Percentiles rank a stretch among this genome's conserved stretches.
Evolutionary conservation across 2,888 invertebrate species (phyloP).

Genomic region (Macrosiphum euphorbiae): DNA sequence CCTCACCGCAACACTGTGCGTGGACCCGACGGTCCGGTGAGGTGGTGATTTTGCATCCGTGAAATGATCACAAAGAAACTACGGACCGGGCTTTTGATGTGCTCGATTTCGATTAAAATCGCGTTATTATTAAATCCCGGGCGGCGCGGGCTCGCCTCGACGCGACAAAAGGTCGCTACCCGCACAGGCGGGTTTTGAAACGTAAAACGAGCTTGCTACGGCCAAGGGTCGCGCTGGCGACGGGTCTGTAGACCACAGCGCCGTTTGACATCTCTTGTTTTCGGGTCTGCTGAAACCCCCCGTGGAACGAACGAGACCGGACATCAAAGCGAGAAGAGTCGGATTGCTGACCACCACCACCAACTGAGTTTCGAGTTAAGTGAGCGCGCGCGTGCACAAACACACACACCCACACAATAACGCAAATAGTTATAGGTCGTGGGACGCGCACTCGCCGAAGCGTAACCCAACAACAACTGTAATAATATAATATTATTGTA

Average conservation of each 20-base stretch:
- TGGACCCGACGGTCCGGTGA: not conserved
- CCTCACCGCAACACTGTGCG: no score
- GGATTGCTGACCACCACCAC: conserved; percentile 46
- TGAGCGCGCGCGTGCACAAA: not conserved
- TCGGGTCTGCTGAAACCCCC: not conserved
- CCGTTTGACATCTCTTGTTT: conserved; percentile 50
- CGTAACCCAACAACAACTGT: not conserved
- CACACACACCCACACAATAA: not conserved
- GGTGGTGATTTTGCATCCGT: conserved; percentile 51
- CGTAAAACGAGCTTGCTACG: conserved; percentile 45
- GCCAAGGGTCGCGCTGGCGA: not conserved
- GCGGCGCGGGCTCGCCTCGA: not conserved
- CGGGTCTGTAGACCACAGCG: conserved; percentile 37
- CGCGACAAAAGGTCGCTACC: conserved; percentile 49
- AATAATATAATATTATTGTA: not conserved
- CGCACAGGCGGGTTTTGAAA: conserved; percentile 37
- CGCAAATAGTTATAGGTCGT: not conserved
- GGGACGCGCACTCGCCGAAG: not conserved
- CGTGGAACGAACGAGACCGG: not conserved
- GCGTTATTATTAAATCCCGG: conserved; percentile 62
- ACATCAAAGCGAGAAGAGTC: conserved; percentile 61
- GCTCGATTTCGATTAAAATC: conserved; percentile 62
- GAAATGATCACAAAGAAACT: conserved; percentile 63
- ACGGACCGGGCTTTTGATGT: conserved; percentile 51
- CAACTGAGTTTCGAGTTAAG: not conserved